These are phyloP conservation scores for Sebastes ruberrimus DNA, from an alignment of 2,797 vertebrate species.

Conservation along the genomic window DNA sequence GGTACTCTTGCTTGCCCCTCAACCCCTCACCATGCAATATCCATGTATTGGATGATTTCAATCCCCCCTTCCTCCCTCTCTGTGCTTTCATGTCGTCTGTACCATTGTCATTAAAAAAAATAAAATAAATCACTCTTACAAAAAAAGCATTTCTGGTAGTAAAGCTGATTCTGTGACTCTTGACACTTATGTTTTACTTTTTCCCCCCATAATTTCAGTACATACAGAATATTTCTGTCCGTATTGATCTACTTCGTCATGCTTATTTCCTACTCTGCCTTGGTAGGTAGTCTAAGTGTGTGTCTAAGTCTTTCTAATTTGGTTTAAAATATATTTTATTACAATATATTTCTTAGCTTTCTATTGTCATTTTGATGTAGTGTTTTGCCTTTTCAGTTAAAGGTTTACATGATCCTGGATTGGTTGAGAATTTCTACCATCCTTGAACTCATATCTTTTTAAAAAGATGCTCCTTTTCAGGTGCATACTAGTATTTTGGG, in stretches of 20 bases:
- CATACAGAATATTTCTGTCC: not conserved
- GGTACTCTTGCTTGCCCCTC: conserved; percentile 82
- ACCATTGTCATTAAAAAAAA: conserved; percentile 73
- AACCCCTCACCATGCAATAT: conserved; percentile 22
- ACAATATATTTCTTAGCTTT: not conserved
- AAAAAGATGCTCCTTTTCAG: not conserved
- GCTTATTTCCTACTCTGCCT: no score
- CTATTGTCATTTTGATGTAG: not conserved
- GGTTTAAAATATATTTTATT: not conserved
- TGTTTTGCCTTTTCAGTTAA: not conserved
- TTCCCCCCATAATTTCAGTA: not conserved
- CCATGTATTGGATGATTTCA: conserved; percentile 51
- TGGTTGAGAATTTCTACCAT: not conserved
- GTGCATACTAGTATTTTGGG: not conserved
- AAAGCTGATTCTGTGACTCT: not conserved
- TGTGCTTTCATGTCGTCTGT: conserved; percentile 75
- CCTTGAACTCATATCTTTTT: not conserved
- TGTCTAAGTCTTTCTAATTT: not conserved
- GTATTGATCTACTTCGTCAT: not conserved
- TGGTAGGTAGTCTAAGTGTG: not conserved
- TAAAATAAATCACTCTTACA: conserved; percentile 71
- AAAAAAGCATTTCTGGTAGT: conserved; percentile 11
- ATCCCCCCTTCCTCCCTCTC: conserved; percentile 1
- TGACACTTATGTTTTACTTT: not conserved
- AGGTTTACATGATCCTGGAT: not conserved